Percentiles rank a stretch among this genome's conserved stretches.
These are phyloP conservation scores for Microchrysa polita DNA, from an alignment of 2,888 invertebrate genomes.

Conservation along the genomic window DNA sequence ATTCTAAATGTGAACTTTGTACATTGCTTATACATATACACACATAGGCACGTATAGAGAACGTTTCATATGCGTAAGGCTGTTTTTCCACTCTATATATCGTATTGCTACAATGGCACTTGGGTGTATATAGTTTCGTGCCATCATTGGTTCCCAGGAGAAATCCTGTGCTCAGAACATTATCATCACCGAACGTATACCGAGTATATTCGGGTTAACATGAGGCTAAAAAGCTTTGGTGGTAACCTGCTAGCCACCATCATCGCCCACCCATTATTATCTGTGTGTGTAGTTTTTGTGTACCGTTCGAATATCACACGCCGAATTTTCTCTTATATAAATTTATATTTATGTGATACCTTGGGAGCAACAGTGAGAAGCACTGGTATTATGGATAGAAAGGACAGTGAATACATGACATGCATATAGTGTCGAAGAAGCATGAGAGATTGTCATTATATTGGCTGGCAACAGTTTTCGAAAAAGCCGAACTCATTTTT, in stretches of 20 bases:
- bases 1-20: constrained; percentile 34
- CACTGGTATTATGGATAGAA: constrained; percentile 63
- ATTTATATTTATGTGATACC: constrained; percentile 55
- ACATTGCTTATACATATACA: neutral
- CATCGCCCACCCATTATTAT: constrained; percentile 40
- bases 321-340: constrained; percentile 48
- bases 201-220: constrained; percentile 50
- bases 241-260: constrained; percentile 44
- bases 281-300: neutral
- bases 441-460: too few relatives aligned
- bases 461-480: too few relatives aligned
- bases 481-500: too few relatives aligned
- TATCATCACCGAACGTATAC: constrained; percentile 57
- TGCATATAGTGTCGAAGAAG: constrained; percentile 26
- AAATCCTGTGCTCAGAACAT: constrained; percentile 61
- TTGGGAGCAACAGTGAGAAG: constrained; percentile 60
- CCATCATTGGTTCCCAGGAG: constrained; percentile 57
- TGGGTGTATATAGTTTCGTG: constrained; percentile 61
- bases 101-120: constrained; percentile 64
- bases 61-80: constrained; percentile 23
- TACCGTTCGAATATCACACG: constrained; percentile 28
- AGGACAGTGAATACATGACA: constrained; percentile 58
- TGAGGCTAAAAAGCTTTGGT: constrained; percentile 47
- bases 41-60: too few relatives aligned
- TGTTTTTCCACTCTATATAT: constrained; percentile 25